phyloP scores from a whole-genome alignment of 2,797 vertebrate species.

The Microcaecilia unicolor region DNA sequence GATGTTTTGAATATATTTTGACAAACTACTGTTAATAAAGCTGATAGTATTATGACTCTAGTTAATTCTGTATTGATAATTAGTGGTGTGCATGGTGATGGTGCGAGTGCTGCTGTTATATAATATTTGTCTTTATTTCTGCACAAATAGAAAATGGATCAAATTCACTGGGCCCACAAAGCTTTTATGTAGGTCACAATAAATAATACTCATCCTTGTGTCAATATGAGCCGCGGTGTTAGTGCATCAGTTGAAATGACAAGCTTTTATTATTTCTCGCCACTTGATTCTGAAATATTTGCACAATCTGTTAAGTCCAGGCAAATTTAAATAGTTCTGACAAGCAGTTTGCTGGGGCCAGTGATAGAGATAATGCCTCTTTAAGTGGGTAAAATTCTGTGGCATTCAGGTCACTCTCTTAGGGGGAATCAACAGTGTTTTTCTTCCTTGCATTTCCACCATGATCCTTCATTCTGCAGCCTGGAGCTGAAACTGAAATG shows the following conservation, averaged over 20 bases:
- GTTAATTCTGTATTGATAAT: no score
- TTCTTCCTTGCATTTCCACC: conserved; percentile 52
- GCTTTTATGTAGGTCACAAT: conserved; percentile 30
- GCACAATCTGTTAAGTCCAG: conserved; percentile 50
- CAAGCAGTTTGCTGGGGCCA: conserved; percentile 51
- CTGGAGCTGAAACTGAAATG: conserved; percentile 67
- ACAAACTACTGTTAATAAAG: no score
- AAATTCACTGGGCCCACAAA: conserved; percentile 11
- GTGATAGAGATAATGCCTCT: conserved; percentile 52
- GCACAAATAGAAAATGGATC: conserved; percentile 9
- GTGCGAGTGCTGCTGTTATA: no score
- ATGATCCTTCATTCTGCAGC: conserved; percentile 77
- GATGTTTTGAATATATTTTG: no score
- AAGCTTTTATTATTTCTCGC: conserved; percentile 36
- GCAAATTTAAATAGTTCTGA: conserved; percentile 55
- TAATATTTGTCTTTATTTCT: neutral
- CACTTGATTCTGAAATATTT: conserved; percentile 38
- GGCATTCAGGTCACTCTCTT: conserved; percentile 62
- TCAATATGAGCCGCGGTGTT: conserved; percentile 2
- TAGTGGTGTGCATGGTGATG: no score
- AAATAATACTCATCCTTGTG: conserved; percentile 29
- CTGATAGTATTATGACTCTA: no score
- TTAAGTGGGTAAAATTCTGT: conserved; percentile 49
- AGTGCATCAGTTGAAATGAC: conserved; percentile 29
- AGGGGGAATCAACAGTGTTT: conserved; percentile 49